phyloP scores from a whole-genome alignment of 2,888 invertebrate species.

The Orthosia gracilis region DNA sequence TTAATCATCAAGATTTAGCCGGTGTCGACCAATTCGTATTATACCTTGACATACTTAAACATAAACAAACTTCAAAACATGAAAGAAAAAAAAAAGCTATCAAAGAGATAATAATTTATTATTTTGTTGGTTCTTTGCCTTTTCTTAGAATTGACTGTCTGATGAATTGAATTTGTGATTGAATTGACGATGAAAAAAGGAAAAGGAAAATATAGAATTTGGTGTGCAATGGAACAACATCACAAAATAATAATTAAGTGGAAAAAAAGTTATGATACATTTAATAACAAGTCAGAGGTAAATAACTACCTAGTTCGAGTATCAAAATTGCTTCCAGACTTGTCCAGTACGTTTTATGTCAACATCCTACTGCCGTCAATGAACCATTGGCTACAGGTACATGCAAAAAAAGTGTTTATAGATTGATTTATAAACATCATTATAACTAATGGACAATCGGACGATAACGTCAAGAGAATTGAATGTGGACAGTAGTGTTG shows the following conservation, averaged over 20 bases:
- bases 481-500: slow-evolving; percentile 70
- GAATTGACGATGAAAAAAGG: background rate
- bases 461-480: slow-evolving; percentile 80
- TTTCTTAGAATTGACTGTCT: background rate
- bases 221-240: slow-evolving; percentile 30
- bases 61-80: slow-evolving; percentile 34
- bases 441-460: slow-evolving; percentile 77
- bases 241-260: slow-evolving; percentile 10
- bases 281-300: slow-evolving; percentile 55
- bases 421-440: slow-evolving; percentile 84
- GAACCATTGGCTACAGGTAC: slow-evolving; percentile 67
- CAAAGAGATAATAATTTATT: slow-evolving; percentile 29
- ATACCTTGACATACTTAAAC: slow-evolving; percentile 30
- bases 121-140: background rate
- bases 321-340: slow-evolving; percentile 37
- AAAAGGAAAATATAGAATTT: slow-evolving; percentile 11
- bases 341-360: slow-evolving; percentile 47
- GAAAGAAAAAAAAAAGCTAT: slow-evolving; percentile 24
- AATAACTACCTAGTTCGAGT: slow-evolving; percentile 21
- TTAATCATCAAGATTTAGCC: background rate
- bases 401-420: slow-evolving; percentile 76
- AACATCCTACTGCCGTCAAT: slow-evolving; percentile 52
- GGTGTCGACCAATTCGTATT: background rate
- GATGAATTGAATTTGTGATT: background rate
- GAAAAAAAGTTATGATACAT: slow-evolving; percentile 46